Evolutionary conservation across 1,140 invertebrate species (phyloP), one percentile per base, ranked within the genome.

Genomic region (Euglossa dilemma): DNA sequence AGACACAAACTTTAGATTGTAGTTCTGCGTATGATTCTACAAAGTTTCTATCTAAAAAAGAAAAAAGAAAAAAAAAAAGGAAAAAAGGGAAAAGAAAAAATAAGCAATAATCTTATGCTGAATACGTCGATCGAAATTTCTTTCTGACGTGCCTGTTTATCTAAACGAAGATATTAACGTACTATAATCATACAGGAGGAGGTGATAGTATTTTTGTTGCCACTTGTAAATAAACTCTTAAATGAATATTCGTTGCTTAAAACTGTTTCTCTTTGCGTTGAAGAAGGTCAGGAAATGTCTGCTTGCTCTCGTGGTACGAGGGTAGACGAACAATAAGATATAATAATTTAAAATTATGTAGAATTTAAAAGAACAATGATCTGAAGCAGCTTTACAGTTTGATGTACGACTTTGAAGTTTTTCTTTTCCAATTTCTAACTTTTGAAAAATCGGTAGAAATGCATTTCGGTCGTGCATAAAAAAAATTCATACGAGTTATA

Each of bases 151-250:
- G 81, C 81, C 81, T 83, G 75, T 83, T 83, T 69, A 82, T 82
- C 74, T 70, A 67, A 36, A 70, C 43, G 57, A 84, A 84, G 78
- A 74, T 72, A 69, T 69, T 84, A 80, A 84, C 83, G 47, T 83
- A 83, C 61, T 84, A 81, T 80, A 80, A 84, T 84, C 61, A 80
- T 73, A 83, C 81, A 78, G 75, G 81, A 77, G 78, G 57, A 78
- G 81, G 81, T 83, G 81, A 83, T 83, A 83, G 81, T 83, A 83
- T 83, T 83, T 83, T 83, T 83, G 81, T 83, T 83, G 81, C 81
- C 81, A 83, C 75, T 83, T 83, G 81, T 83, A 83, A 83, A 83
- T 83, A 83, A 83, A 83, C 54, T 83, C 74, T 83, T 78, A 61
- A 77, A 83, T 56, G 81, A 83, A 77, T 71, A 70, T n/a, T 18